Evolutionary conservation across 2,888 invertebrate species (phyloP).

Genomic region (Meandrusa payeni): DNA sequence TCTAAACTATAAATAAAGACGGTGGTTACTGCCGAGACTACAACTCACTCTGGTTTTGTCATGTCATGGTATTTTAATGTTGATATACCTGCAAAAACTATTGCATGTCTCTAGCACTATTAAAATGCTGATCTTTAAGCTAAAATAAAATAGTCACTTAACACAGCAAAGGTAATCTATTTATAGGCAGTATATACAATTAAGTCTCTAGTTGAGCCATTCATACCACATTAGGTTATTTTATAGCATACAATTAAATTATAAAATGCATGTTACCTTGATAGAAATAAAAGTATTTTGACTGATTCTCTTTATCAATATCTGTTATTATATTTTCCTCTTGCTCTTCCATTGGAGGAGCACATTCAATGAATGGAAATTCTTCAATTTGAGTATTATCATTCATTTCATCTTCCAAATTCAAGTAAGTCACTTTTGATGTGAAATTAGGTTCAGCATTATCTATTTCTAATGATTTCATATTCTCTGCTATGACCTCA

Average conservation of each 20-base stretch:
- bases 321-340: slow-evolving; percentile 44
- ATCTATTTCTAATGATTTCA: slow-evolving; percentile 38
- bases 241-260: no score
- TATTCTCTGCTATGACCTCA: slow-evolving; percentile 47
- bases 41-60: no score
- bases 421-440: slow-evolving; percentile 54
- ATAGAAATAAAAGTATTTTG: slow-evolving; percentile 89
- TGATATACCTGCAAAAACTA: no score
- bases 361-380: slow-evolving; percentile 50
- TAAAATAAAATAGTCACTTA: no score
- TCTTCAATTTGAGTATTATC: slow-evolving; percentile 46
- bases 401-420: slow-evolving; percentile 47
- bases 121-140: no score
- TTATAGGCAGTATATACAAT: no score
- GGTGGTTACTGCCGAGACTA: no score
- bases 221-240: not conserved
- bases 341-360: slow-evolving; percentile 34
- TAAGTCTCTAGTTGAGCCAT: no score
- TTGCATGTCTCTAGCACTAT: no score
- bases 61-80: no score
- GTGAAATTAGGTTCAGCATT: slow-evolving; percentile 48
- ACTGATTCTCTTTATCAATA: slow-evolving; percentile 63
- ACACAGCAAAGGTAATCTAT: no score
- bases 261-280: slow-evolving; percentile 82
- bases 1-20: no score